Base-by-base conservation (phyloP, 1,140 invertebrate species). In the Hyposmocoma kahamanoa region DNA sequence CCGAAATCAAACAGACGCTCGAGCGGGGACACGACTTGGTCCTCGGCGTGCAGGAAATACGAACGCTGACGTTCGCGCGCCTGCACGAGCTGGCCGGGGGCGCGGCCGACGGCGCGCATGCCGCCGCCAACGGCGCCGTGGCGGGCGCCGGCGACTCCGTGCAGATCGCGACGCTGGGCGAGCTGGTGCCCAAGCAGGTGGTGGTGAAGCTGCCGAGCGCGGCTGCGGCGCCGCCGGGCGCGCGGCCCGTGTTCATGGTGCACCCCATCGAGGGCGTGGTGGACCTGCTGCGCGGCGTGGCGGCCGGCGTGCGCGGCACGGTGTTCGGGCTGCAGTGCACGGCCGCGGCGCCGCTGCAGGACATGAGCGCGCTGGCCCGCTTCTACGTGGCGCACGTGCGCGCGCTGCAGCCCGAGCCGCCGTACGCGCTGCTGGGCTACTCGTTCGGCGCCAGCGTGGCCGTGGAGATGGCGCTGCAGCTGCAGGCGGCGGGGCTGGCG, bases 1-100 rank as follows among this genome's bases (percentile, higher is more conserved):
- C 98, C 0, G 98, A 99, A 88, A 97, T 99, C 52, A 98, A 98
- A 84, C 97, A 99, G 77, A 96, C 94, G 0, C 83, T 99, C 6
- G 97, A 99, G 77, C 90, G 96, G 45, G 95, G 96, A 59, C 97
- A 94, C 81, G 96, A 98, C 78, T 72, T 98, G 20, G 90, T 95
- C 0, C 79, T 98, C n/a, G 93, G 94, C 28, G 92, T 96, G 32
- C 92, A 94, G 68, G 96, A 98, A 78, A 97, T 99, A 62, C 90
- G 97, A 45, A 87, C 83, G 18, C 83, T 97, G 1, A 96, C 93
- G 0, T 92, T 97, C 47, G 90, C 85, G 0, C 91, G 92, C 61
- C 86, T 98, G 0, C 83, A 88, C 32, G 89, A 91, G 67, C 87
- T 98, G 50, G 82, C 78, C 13, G 80, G 75, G 13, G 87, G 59